These are phyloP conservation scores for Ceratothoa steindachneri DNA, from an alignment of 2,888 invertebrate species.

Conservation along the genomic window DNA sequence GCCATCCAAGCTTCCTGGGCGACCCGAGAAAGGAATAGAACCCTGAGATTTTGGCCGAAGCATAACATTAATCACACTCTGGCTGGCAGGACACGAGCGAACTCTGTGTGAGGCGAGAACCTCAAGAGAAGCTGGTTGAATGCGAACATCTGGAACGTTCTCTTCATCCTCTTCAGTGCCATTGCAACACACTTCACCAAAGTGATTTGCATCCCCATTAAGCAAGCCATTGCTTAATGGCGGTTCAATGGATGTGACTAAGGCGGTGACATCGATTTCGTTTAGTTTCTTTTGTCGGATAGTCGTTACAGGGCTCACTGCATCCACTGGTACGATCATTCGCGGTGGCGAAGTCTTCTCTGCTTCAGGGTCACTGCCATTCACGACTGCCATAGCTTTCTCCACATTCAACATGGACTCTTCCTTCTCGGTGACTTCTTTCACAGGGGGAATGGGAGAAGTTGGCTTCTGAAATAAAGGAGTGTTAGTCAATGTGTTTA, in stretches of 20 bases:
- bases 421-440: not conserved
- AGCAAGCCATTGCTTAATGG: not conserved
- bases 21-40: not conserved
- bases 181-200: no score
- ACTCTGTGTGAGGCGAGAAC: conserved; percentile 37
- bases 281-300: not conserved
- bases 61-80: conserved; percentile 41
- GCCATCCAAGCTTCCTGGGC: not conserved
- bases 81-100: conserved; percentile 1
- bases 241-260: not conserved
- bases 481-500: no score
- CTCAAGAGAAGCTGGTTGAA: conserved; percentile 44
- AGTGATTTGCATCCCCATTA: not conserved
- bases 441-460: not conserved
- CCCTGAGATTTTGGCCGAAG: conserved; percentile 32
- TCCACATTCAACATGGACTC: not conserved
- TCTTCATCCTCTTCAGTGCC: not conserved
- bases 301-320: not conserved
- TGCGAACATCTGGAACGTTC: conserved; percentile 40
- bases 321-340: not conserved
- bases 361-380: not conserved
- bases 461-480: not conserved
- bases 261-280: not conserved
- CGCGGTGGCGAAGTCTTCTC: not conserved
- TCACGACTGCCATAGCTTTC: not conserved